Conservation (phyloP, 2,113 vertebrate genomes). For the Leptobrachium leishanense region DNA sequence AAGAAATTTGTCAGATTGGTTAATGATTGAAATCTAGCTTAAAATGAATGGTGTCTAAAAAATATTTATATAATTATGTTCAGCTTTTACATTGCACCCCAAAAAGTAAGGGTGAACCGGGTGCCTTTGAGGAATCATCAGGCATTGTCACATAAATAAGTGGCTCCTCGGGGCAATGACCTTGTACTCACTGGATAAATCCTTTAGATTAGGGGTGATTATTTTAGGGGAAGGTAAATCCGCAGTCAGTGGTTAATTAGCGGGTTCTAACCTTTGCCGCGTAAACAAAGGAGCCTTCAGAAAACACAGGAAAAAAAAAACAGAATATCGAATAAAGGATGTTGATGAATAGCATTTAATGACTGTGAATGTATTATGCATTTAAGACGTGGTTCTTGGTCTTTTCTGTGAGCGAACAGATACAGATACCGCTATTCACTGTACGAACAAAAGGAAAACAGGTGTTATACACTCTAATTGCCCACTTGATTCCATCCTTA, state of each 20-base stretch:
- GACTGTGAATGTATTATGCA: constrained; percentile 3
- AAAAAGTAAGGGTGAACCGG: too few relatives aligned
- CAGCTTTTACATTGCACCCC: too few relatives aligned
- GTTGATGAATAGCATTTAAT: constrained; percentile 18
- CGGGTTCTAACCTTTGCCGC: neutral
- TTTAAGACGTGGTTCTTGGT: neutral
- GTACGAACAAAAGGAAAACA: constrained; percentile 24
- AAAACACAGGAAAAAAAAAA: neutral
- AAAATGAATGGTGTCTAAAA: too few relatives aligned
- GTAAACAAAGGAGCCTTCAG: neutral
- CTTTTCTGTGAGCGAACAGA: neutral
- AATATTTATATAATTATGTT: too few relatives aligned
- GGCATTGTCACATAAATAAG: too few relatives aligned
- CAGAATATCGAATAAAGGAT: neutral
- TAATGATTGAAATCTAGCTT: too few relatives aligned
- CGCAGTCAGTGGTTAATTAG: neutral
- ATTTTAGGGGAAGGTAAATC: neutral
- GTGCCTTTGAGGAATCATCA: too few relatives aligned
- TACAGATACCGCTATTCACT: constrained; percentile 22
- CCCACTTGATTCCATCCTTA: neutral
- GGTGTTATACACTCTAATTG: constrained; percentile 19
- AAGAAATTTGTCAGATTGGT: too few relatives aligned
- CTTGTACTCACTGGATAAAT: too few relatives aligned
- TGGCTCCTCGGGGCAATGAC: too few relatives aligned
- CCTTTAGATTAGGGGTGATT: too few relatives aligned